Evolutionary conservation across 2,888 invertebrate genomes (phyloP).

Genomic region (Autographa gamma): DNA sequence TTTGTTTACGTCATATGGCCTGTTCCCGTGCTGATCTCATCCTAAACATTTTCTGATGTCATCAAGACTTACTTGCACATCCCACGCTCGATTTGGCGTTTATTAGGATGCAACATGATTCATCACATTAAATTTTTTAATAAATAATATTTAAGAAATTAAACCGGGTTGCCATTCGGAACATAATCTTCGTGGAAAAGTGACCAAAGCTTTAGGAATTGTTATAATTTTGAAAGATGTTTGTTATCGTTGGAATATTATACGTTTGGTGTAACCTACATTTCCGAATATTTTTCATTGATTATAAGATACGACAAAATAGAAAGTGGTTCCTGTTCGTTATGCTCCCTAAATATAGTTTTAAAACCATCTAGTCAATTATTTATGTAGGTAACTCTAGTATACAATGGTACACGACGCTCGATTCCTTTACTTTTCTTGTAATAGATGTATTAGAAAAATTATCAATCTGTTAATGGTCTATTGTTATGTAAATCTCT

Average conservation of each 20-base stretch:
- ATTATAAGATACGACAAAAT: not conserved
- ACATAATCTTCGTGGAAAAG: not conserved
- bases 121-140: not conserved
- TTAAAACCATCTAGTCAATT: not conserved
- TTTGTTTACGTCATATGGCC: not conserved
- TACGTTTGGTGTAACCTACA: too few relatives aligned
- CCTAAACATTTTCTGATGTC: constrained; percentile 5
- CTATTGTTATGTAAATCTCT: not conserved
- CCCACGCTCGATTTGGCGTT: not conserved
- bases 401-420: not conserved
- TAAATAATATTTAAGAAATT: not conserved
- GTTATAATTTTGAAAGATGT: too few relatives aligned
- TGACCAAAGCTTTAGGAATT: too few relatives aligned
- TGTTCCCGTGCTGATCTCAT: not conserved
- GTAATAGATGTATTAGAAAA: not conserved
- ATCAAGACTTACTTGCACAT: not conserved
- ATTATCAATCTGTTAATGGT: not conserved
- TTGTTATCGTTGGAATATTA: too few relatives aligned
- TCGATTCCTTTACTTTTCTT: not conserved
- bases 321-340: not conserved
- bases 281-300: too few relatives aligned
- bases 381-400: not conserved
- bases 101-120: not conserved
- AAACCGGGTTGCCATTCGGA: not conserved
- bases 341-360: not conserved